These are phyloP conservation scores for Acanthacorydalis orientalis DNA, from an alignment of 2,888 invertebrate species.

Conservation along the genomic window DNA sequence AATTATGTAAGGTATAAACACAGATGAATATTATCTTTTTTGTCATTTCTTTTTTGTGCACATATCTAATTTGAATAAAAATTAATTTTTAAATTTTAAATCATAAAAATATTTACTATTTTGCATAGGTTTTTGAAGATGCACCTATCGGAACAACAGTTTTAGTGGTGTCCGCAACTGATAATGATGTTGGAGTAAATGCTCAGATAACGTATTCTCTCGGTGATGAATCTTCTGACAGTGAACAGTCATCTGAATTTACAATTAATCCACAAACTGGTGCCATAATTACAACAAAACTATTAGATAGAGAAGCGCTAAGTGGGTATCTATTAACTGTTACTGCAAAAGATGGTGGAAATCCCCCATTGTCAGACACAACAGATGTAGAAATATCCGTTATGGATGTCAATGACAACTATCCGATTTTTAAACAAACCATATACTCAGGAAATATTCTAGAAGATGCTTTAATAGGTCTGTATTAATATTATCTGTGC, in stretches of 20 bases:
- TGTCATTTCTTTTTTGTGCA: too few species aligned
- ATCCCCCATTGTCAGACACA: conserved; percentile 78
- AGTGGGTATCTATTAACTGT: conserved; percentile 77
- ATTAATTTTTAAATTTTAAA: too few species aligned
- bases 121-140: conserved; percentile 71
- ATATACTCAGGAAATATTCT: conserved; percentile 68
- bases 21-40: too few species aligned
- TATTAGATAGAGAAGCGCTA: conserved; percentile 70
- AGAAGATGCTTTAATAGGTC: conserved; percentile 75
- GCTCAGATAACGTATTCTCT: conserved; percentile 73
- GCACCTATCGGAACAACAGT: conserved; percentile 83
- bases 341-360: conserved; percentile 84
- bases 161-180: conserved; percentile 77
- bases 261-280: conserved; percentile 86
- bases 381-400: conserved; percentile 92
- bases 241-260: conserved; percentile 51
- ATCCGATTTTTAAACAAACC: conserved; percentile 69
- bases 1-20: too few species aligned
- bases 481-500: conserved; percentile 14
- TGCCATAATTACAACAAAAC: conserved; percentile 72
- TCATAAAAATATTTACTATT: conserved; percentile 37
- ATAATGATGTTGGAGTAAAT: conserved; percentile 89
- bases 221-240: conserved; percentile 44
- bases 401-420: conserved; percentile 91
- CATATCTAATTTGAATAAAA: too few species aligned